phyloP scores from a whole-genome alignment of 2,888 invertebrate genomes.

The Pammene fasciana region DNA sequence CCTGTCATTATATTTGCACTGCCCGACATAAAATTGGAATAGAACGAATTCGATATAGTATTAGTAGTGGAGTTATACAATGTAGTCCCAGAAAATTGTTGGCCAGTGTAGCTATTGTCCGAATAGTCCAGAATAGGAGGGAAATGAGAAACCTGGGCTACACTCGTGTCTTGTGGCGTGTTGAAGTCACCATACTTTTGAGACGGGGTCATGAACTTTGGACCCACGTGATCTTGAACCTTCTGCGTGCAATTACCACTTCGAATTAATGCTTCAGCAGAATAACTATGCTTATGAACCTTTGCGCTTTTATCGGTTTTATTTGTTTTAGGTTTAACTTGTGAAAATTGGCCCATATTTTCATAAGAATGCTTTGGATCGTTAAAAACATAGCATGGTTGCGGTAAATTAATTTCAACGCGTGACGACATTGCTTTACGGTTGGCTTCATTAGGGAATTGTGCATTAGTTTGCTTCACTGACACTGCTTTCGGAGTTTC shows the following conservation, averaged over 20 bases:
- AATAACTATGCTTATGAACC: conserved; percentile 74
- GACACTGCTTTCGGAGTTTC: conserved; percentile 60
- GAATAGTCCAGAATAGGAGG: conserved; percentile 76
- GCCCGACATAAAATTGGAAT: conserved; percentile 76
- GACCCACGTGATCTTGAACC: conserved; percentile 60
- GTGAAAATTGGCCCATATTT: conserved; percentile 62
- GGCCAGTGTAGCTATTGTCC: conserved; percentile 70
- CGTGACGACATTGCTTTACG: conserved; percentile 65
- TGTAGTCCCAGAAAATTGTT: conserved; percentile 75
- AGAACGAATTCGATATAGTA: conserved; percentile 77
- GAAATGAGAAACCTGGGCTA: conserved; percentile 79
- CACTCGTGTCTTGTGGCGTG: conserved; percentile 65
- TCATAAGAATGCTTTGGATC: conserved; percentile 71
- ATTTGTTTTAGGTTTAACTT: conserved; percentile 64
- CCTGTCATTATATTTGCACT: conserved; percentile 72
- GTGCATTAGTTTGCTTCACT: conserved; percentile 64
- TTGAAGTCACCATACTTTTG: conserved; percentile 75
- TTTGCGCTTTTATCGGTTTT: conserved; percentile 70
- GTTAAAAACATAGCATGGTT: conserved; percentile 70
- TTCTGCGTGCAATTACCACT: conserved; percentile 72
- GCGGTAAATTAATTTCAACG: conserved; percentile 63
- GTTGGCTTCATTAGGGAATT: conserved; percentile 61
- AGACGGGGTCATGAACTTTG: conserved; percentile 65
- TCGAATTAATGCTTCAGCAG: conserved; percentile 74
- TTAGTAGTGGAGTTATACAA: conserved; percentile 76